Evolutionary conservation across 2,888 invertebrate species (phyloP).

Genomic region (Tiphia femorata): DNA sequence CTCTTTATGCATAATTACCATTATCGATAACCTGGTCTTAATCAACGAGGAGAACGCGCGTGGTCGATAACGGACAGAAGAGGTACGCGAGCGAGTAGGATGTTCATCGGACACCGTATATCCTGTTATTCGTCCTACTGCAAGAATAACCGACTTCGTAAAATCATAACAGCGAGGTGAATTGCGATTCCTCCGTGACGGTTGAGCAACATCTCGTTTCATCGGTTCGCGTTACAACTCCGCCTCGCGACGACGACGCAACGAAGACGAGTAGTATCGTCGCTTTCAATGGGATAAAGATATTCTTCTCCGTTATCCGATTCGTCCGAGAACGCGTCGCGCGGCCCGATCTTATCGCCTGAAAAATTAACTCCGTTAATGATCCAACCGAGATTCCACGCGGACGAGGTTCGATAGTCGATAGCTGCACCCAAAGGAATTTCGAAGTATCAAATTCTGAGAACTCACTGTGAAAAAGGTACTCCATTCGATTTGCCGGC

Average conservation of each 20-base stretch:
- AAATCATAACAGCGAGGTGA: constrained; percentile 45
- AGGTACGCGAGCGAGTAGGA: constrained; percentile 52
- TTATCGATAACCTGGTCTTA: too few relatives aligned
- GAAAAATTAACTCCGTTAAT: too few relatives aligned
- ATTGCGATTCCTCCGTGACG: constrained; percentile 24
- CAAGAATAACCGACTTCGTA: constrained; percentile 45
- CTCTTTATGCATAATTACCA: too few relatives aligned
- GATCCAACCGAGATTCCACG: too few relatives aligned
- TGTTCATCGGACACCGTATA: constrained; percentile 68
- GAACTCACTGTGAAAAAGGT: too few relatives aligned
- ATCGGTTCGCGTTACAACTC: constrained; percentile 24
- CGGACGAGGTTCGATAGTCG: too few relatives aligned
- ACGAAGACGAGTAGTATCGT: constrained; percentile 8
- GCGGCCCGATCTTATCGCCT: constrained; percentile 39
- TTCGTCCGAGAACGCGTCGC: too few relatives aligned
- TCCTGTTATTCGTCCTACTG: constrained; percentile 67
- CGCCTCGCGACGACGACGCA: constrained; percentile 2
- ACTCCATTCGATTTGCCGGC: too few relatives aligned
- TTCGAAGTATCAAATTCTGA: too few relatives aligned
- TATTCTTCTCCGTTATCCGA: background rate
- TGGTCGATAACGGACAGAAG: constrained; percentile 37
- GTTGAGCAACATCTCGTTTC: constrained; percentile 25
- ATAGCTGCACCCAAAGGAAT: too few relatives aligned
- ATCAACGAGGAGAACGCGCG: constrained; percentile 36
- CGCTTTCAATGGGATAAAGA: constrained; percentile 24